Conservation (phyloP, 2,113 vertebrate species). For the Syrrhaptes paradoxus region DNA sequence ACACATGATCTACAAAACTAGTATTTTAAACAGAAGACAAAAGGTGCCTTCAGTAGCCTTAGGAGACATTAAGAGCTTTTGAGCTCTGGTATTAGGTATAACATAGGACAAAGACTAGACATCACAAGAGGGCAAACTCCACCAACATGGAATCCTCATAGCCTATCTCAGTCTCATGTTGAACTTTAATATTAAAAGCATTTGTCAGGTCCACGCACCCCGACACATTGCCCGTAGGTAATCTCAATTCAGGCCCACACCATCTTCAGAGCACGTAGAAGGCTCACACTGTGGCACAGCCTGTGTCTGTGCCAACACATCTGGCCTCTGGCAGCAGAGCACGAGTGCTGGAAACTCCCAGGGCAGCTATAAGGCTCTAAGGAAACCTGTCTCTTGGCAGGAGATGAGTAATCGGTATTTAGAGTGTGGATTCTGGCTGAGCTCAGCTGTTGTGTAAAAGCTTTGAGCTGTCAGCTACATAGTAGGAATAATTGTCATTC, state of each 20-base stretch:
- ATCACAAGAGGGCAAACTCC: neutral
- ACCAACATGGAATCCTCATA: neutral
- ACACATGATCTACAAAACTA: neutral
- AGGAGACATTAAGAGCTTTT: neutral
- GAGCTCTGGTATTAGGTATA: neutral
- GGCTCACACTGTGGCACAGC: neutral
- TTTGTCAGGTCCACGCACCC: neutral
- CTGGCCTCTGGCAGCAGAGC: neutral
- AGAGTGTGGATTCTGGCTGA: conserved; percentile 44
- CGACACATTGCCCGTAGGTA: neutral
- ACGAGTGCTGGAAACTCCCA: neutral
- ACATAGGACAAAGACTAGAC: neutral
- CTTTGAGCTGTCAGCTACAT: conserved; percentile 35
- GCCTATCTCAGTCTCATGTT: neutral
- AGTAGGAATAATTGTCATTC: conserved; percentile 70
- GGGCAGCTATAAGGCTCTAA: neutral
- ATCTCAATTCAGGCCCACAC: neutral
- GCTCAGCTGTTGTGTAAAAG: conserved; percentile 70
- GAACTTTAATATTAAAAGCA: neutral
- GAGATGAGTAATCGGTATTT: conserved; percentile 50
- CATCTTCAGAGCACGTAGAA: neutral
- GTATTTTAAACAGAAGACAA: neutral
- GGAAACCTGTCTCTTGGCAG: conserved; percentile 26
- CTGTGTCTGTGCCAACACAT: neutral
- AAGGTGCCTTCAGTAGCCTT: neutral